A percentile compares a stretch with the other conserved stretches of the same genome.
Evolutionary conservation across 2,797 vertebrate genomes (phyloP).

Genomic region (Chiloscyllium punctatum): DNA sequence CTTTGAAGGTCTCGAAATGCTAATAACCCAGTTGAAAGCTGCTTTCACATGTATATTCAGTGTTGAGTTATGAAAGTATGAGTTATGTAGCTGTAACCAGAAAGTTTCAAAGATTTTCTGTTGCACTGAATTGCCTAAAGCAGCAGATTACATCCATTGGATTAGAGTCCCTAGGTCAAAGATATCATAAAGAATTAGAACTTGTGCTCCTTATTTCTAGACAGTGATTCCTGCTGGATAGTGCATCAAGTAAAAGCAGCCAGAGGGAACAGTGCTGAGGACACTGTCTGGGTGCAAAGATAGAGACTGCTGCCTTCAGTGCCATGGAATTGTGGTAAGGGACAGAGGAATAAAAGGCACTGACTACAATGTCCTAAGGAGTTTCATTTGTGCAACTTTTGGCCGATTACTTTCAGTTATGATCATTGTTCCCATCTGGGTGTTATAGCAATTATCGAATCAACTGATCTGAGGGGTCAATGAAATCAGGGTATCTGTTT

Average conservation of each 20-base stretch:
- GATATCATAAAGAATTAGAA: not conserved
- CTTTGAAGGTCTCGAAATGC: not conserved
- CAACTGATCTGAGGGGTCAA: not conserved
- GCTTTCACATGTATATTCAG: not conserved
- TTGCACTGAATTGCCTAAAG: not conserved
- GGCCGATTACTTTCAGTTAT: not conserved
- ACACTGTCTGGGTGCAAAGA: not conserved
- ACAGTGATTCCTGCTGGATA: not conserved
- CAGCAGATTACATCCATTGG: not conserved
- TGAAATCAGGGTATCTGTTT: not conserved
- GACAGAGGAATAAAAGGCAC: not conserved
- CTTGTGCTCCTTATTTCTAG: not conserved
- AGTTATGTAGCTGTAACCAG: not conserved
- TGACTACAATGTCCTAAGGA: not conserved
- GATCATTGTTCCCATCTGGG: not conserved
- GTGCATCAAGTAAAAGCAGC: not conserved
- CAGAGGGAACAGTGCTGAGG: no score
- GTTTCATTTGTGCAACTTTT: not conserved
- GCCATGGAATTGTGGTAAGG: not conserved
- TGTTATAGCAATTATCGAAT: not conserved
- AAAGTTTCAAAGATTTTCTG: not conserved
- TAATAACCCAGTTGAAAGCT: not conserved
- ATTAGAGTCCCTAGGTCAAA: not conserved
- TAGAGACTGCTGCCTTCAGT: not conserved
- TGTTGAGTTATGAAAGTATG: not conserved